These are phyloP conservation scores for Eristalis intricaria DNA, from an alignment of 2,888 invertebrate genomes.

Conservation along the genomic window DNA sequence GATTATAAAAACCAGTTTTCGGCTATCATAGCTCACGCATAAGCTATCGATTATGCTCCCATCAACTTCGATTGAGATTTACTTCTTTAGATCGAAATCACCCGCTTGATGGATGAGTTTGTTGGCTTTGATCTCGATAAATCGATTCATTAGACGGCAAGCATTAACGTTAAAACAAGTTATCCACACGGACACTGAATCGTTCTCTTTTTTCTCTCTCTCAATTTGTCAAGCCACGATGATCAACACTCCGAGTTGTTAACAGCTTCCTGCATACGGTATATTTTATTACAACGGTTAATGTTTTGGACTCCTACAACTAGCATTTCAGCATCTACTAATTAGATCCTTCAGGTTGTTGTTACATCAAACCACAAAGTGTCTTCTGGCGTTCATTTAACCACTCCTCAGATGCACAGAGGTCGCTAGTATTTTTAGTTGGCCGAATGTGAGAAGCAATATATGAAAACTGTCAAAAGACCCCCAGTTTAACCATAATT, in stretches of 20 bases:
- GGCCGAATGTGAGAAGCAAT: constrained; percentile 59
- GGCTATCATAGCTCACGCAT: neutral
- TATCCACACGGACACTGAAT: neutral
- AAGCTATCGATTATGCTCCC: neutral
- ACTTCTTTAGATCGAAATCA: neutral
- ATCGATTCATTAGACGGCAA: neutral
- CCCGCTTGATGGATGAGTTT: neutral
- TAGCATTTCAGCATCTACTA: neutral
- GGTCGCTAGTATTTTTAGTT: constrained; percentile 43
- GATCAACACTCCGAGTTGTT: neutral
- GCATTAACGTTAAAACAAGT: neutral
- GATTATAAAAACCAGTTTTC: neutral
- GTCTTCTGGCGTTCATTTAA: constrained; percentile 23
- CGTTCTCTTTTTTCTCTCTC: neutral
- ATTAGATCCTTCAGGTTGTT: constrained; percentile 6
- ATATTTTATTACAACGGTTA: neutral
- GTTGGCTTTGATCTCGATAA: neutral
- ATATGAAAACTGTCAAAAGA: constrained; percentile 75
- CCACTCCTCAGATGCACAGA: constrained; percentile 49
- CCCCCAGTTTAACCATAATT: constrained; percentile 78
- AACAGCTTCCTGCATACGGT: neutral
- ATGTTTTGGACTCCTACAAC: neutral
- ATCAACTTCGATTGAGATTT: neutral
- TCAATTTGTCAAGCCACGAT: neutral
- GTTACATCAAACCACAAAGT: constrained; percentile 20